Evolutionary conservation across 2,113 vertebrate species (phyloP), one percentile per base, ranked within the genome.

Genomic region (Acanthisitta chloris): DNA sequence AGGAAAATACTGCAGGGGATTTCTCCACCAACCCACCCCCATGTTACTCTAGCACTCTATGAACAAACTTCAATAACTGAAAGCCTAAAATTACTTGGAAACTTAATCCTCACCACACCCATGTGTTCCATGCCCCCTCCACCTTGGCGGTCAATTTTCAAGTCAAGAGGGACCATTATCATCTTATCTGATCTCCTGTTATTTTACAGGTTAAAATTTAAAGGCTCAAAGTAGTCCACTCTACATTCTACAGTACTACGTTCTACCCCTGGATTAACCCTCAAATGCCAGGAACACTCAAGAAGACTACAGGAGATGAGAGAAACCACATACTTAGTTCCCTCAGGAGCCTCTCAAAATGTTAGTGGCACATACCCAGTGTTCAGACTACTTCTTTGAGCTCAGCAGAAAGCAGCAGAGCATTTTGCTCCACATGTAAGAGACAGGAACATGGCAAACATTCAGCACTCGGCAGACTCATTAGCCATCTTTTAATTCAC

Each of bases 381-480:
- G 42, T 24, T 34, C 54, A 77, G 58, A 34, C 34, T 31, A 26
- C 23, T 52, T 20, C 38, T 66, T 2, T 66, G 40, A 67, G 84
- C 52, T 65, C 74, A 64, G 61, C 28, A 74, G 73, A 87, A 92
- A 84, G 52, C 70, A 74, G 26, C 57, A 81, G 40, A 90, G 61
- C 62, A 36, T 49, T 72, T 61, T 52, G 48, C 24, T 69, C 67
- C 6, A 9, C 2, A 1, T 4, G 2, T 6, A 45, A 52, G 76
- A 72, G 42, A 49, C 31, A n/a, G 66, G 34, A 81, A 79, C 36
- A 40, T 0, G 18, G 33, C 74, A 82, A 82, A 73, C 12, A 73
- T 20, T 54, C 0, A 0, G 55, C 1, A 0, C 9, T 26, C 7
- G 59, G n/a, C 31, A 70, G 46, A 26, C 38, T 78, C 51, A 62